Conservation (phyloP, 2,888 invertebrate genomes). For the Morpho achilles region DNA sequence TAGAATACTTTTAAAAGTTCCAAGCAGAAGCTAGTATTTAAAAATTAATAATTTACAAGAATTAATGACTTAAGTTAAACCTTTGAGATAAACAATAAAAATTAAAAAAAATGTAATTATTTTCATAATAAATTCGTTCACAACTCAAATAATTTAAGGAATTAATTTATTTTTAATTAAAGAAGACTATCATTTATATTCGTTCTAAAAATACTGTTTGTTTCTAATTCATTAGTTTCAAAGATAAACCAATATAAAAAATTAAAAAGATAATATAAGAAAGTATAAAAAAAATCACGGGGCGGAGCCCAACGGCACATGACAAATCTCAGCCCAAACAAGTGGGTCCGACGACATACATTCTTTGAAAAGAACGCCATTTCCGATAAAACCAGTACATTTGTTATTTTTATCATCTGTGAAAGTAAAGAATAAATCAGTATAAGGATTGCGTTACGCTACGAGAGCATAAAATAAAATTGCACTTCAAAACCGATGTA, state of each 20-base stretch:
- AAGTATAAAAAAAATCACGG: slow-evolving; percentile 42
- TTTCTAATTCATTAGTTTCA: neutral
- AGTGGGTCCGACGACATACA: slow-evolving; percentile 39
- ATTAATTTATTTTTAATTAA: too few species aligned
- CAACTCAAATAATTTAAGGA: too few species aligned
- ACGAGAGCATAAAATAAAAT: slow-evolving; percentile 4
- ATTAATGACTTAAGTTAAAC: too few species aligned
- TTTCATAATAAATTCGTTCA: too few species aligned
- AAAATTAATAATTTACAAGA: too few species aligned
- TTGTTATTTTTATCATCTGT: slow-evolving; percentile 27
- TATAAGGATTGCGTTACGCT: slow-evolving; percentile 15
- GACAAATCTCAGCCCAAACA: slow-evolving; percentile 32
- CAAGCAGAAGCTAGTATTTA: too few species aligned
- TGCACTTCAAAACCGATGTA: too few species aligned
- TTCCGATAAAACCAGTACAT: slow-evolving; percentile 27
- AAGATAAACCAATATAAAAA: neutral
- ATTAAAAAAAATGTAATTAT: too few species aligned
- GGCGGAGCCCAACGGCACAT: slow-evolving; percentile 38
- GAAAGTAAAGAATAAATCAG: slow-evolving; percentile 25
- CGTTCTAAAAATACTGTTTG: too few species aligned
- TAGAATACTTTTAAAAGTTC: too few species aligned
- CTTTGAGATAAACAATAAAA: too few species aligned
- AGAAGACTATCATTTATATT: too few species aligned
- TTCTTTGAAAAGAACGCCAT: slow-evolving; percentile 30
- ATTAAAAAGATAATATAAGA: slow-evolving; percentile 36